A percentile compares a stretch with the other conserved stretches of the same genome.
Evolutionary conservation across 2,888 invertebrate species (phyloP).

Genomic region (Zaprionus bogoriensis): DNA sequence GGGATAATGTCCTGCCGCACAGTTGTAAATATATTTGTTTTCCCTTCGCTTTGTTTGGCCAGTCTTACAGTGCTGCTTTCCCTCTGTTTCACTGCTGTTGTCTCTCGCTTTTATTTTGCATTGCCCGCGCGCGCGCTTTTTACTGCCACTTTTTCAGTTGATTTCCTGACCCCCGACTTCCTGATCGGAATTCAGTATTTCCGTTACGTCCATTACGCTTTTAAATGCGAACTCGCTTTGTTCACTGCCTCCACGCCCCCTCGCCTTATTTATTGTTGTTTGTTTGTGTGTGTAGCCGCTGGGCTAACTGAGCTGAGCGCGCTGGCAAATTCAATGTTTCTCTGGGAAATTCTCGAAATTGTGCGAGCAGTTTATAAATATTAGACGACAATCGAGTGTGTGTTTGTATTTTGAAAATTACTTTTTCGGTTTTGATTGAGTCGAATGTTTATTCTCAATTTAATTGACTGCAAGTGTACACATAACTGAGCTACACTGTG

Average conservation of each 20-base stretch:
- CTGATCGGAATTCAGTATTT: constrained; percentile 77
- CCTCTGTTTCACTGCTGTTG: neutral
- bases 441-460: neutral
- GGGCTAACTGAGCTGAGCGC: constrained; percentile 14
- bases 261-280: constrained; percentile 38
- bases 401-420: constrained; percentile 9
- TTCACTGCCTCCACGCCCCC: constrained; percentile 6
- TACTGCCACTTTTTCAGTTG: constrained; percentile 66
- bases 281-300: constrained; percentile 18
- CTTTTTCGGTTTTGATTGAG: constrained; percentile 16
- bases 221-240: constrained; percentile 61
- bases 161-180: constrained; percentile 70
- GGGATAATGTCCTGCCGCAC: constrained; percentile 18
- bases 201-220: constrained; percentile 72
- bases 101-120: constrained; percentile 40
- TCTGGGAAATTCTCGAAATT: constrained; percentile 7
- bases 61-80: neutral
- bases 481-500: too few relatives aligned
- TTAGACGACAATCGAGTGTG: neutral
- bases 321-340: constrained; percentile 30
- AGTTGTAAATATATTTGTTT: constrained; percentile 32
- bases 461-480: neutral
- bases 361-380: neutral
- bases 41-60: neutral
- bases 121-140: constrained; percentile 53